Evolutionary conservation across 2,888 invertebrate genomes (phyloP).

Genomic region (Drosophila eohydei): DNA sequence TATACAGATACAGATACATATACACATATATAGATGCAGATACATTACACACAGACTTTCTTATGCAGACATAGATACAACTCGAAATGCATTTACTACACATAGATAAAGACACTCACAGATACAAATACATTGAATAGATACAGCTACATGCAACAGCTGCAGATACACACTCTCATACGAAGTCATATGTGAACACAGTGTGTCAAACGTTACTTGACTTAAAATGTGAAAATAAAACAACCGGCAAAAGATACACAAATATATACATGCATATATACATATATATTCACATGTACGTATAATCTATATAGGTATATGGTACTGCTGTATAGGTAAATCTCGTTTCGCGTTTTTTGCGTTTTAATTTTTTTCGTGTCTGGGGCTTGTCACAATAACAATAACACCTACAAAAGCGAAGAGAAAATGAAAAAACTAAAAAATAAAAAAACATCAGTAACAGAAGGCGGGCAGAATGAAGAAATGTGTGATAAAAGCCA

Average conservation of each 20-base stretch:
- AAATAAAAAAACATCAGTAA: conserved; percentile 21
- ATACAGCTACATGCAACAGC: conserved; percentile 6
- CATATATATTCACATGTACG: neutral
- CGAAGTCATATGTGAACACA: conserved; percentile 19
- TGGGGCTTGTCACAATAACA: conserved; percentile 62
- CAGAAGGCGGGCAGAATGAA: conserved; percentile 17
- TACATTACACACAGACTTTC: neutral
- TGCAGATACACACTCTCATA: neutral
- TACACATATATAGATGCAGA: neutral
- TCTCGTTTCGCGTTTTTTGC: conserved; percentile 63
- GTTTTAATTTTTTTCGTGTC: conserved; percentile 55
- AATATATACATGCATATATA: conserved; percentile 6
- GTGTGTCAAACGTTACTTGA: conserved; percentile 56
- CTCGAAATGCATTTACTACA: neutral
- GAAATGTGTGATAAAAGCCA: conserved; percentile 48
- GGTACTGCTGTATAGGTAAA: conserved; percentile 51
- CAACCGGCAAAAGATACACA: conserved; percentile 12
- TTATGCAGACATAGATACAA: neutral
- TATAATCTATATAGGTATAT: conserved; percentile 1
- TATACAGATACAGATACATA: neutral
- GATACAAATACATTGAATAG: neutral
- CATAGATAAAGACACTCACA: neutral
- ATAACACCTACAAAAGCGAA: conserved; percentile 41
- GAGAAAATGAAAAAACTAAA: conserved; percentile 16
- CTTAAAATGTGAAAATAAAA: conserved; percentile 16